phyloP scores from a whole-genome alignment of 2,888 invertebrate genomes.

The Mycalesis mineus region DNA sequence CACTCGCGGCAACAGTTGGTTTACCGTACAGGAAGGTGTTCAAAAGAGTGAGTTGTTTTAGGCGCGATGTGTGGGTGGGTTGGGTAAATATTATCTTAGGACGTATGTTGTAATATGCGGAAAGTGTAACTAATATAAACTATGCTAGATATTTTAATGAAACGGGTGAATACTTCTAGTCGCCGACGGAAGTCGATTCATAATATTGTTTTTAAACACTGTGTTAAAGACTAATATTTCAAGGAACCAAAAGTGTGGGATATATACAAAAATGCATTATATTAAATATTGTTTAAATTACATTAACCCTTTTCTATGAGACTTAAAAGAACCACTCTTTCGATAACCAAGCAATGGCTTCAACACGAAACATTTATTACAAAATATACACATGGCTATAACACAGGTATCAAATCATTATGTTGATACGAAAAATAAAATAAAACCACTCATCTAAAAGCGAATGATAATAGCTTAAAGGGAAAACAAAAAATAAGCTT shows the following conservation, averaged over 20 bases:
- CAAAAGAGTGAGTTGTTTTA: neutral
- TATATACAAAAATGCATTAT: no score
- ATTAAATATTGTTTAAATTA: no score
- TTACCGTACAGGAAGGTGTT: neutral
- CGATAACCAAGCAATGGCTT: neutral
- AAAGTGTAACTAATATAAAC: neutral
- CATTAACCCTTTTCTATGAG: no score
- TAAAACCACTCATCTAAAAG: slow-evolving; percentile 9
- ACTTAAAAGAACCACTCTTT: no score
- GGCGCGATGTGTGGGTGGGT: neutral
- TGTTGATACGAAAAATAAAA: neutral
- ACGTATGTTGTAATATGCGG: neutral
- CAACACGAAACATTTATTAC: neutral
- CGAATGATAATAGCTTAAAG: slow-evolving; percentile 1
- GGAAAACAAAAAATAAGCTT: slow-evolving; percentile 1
- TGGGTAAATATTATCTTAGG: slow-evolving; percentile 10
- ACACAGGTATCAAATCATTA: neutral
- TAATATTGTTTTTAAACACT: no score
- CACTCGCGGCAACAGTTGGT: neutral
- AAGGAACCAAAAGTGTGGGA: no score
- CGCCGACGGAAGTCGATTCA: no score
- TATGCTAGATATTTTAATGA: neutral
- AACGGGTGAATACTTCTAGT: no score
- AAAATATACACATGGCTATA: neutral
- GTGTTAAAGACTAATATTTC: no score